Percentiles rank a stretch among this genome's conserved stretches.
phyloP scores from a whole-genome alignment of 2,797 vertebrate genomes.

The Cyprinella venusta region DNA sequence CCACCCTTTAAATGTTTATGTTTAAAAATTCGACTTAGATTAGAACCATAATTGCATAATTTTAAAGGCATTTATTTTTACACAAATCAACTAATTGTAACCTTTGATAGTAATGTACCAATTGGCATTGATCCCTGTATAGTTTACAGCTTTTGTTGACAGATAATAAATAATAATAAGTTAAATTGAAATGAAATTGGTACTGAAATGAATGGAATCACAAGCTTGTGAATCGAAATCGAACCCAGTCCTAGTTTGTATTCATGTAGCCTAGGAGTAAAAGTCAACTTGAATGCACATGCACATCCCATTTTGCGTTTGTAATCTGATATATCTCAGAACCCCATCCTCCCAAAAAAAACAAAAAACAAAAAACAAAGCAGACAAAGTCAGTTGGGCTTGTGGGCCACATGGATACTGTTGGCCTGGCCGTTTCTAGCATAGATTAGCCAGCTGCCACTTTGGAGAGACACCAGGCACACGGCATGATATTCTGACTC shows the following conservation, averaged over 20 bases:
- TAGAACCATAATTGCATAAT: not conserved
- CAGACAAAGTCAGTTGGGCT: not conserved
- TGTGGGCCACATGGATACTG: not conserved
- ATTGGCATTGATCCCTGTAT: not conserved
- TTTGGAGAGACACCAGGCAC: not conserved
- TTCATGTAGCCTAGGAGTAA: not conserved
- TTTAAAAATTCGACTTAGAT: not conserved
- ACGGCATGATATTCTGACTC: constrained; percentile 7
- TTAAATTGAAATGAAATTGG: not conserved
- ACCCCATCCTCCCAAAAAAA: too few relatives aligned
- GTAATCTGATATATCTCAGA: not conserved
- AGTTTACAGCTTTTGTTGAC: not conserved
- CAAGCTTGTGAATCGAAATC: not conserved
- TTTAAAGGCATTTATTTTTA: not conserved
- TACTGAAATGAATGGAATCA: not conserved
- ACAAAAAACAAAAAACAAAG: not conserved
- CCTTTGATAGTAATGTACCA: not conserved
- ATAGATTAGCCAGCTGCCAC: constrained; percentile 23
- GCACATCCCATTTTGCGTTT: not conserved
- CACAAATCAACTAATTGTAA: not conserved
- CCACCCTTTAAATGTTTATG: not conserved
- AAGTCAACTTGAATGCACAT: not conserved
- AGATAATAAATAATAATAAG: not conserved
- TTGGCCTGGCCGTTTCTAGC: not conserved
- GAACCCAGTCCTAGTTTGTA: not conserved